These are phyloP conservation scores for Epirrhoe alternata DNA, from an alignment of 2,888 invertebrate species.

Conservation along the genomic window DNA sequence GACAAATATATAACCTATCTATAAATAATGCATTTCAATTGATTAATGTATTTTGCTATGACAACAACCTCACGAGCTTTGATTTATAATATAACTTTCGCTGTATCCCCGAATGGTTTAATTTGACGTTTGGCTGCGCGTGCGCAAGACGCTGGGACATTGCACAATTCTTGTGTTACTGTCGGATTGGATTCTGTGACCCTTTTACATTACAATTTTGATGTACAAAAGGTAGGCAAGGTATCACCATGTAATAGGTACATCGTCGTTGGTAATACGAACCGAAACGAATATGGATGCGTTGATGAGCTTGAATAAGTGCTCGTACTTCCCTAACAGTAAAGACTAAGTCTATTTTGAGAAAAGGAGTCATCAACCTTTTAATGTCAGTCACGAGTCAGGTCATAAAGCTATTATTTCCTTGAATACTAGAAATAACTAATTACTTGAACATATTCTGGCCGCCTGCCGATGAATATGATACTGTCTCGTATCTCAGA, in stretches of 20 bases:
- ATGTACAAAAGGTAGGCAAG: slow-evolving; percentile 6
- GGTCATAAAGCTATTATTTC: background rate
- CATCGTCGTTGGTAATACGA: slow-evolving; percentile 55
- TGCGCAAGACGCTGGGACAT: slow-evolving; percentile 47
- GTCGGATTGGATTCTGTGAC: background rate
- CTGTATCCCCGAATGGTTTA: slow-evolving; percentile 70
- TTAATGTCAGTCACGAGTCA: background rate
- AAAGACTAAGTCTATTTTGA: background rate
- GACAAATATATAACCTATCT: slow-evolving; percentile 45
- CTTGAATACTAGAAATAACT: background rate
- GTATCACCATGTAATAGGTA: no score
- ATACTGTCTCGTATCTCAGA: background rate
- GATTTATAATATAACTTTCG: slow-evolving; percentile 77
- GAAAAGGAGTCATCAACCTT: background rate
- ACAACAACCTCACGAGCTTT: slow-evolving; percentile 62
- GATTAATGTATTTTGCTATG: slow-evolving; percentile 62
- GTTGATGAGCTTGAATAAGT: slow-evolving; percentile 17
- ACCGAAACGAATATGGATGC: slow-evolving; percentile 21
- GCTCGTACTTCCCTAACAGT: slow-evolving; percentile 15
- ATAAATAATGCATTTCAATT: slow-evolving; percentile 51
- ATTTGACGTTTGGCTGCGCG: slow-evolving; percentile 64
- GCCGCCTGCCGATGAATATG: background rate
- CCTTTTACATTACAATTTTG: background rate
- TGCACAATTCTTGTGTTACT: slow-evolving; percentile 47
- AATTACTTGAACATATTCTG: background rate